These are phyloP conservation scores for Halcyon leucocephala DNA, from an alignment of 2,797 vertebrate species.

Conservation along the genomic window DNA sequence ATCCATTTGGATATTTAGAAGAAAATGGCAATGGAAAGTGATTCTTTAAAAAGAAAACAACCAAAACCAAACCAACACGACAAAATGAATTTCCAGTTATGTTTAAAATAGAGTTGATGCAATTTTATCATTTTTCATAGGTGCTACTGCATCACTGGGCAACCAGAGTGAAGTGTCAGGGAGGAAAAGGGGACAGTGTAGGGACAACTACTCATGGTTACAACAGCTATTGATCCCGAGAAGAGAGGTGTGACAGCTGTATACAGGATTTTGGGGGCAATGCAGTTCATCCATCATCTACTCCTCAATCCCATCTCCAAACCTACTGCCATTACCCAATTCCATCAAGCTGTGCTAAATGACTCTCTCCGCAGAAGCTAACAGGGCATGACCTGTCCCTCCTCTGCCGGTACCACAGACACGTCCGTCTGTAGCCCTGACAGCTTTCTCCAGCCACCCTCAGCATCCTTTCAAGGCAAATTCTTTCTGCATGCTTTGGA, in stretches of 20 bases:
- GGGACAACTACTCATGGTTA: not conserved
- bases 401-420: not conserved
- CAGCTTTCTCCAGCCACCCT: not conserved
- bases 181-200: not conserved
- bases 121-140: slow-evolving; percentile 11
- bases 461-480: not conserved
- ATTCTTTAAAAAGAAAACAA: not conserved
- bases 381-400: not conserved
- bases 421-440: not conserved
- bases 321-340: not conserved
- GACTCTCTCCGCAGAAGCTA: not conserved
- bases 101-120: not conserved
- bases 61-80: not conserved
- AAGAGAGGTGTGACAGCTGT: not conserved
- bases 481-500: not conserved
- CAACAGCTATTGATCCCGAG: not conserved
- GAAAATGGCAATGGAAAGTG: not conserved
- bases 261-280: not conserved
- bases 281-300: not conserved
- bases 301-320: not conserved
- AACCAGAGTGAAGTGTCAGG: not conserved
- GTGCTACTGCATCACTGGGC: not conserved
- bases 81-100: not conserved
- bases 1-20: not conserved
- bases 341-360: slow-evolving; percentile 2